Conservation (phyloP, 2,113 vertebrate species). For the Atherinomorus stipes region DNA sequence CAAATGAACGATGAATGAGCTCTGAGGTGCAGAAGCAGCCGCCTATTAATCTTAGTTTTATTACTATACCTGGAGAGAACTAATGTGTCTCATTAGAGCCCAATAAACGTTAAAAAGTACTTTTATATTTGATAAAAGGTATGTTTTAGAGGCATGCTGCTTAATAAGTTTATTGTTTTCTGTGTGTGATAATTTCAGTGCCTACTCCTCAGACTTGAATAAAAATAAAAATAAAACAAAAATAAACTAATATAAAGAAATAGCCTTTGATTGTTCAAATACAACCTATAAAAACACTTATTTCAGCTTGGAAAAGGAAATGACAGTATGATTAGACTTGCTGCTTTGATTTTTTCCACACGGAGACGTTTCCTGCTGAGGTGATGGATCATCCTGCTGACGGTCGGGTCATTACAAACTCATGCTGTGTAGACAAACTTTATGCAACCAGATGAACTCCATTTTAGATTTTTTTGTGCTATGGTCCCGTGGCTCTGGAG, state of each 20-base stretch:
- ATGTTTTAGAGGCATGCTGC: background rate
- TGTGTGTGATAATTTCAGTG: background rate
- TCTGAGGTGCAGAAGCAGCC: background rate
- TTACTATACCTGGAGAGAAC: too few relatives aligned
- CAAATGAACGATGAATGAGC: too few relatives aligned
- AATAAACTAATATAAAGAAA: background rate
- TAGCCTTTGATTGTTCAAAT: background rate
- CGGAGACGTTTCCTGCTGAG: slow-evolving; percentile 31
- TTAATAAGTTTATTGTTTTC: background rate
- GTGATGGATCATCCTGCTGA: slow-evolving; percentile 7
- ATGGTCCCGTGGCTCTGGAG: background rate
- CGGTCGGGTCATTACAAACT: slow-evolving; percentile 21
- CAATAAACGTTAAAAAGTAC: background rate
- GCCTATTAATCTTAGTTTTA: too few relatives aligned
- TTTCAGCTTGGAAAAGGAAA: slow-evolving; percentile 26
- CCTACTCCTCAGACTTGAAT: too few relatives aligned
- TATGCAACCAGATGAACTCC: slow-evolving; percentile 16
- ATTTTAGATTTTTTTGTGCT: slow-evolving; percentile 19
- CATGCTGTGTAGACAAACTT: slow-evolving; percentile 29
- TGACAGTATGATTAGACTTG: slow-evolving; percentile 28
- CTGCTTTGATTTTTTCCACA: slow-evolving; percentile 16
- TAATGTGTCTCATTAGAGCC: background rate
- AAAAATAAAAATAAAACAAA: background rate
- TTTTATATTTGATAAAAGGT: background rate
- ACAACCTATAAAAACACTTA: background rate